These are phyloP conservation scores for Mionectes macconnelli DNA, from an alignment of 2,113 vertebrate genomes.

Conservation along the genomic window DNA sequence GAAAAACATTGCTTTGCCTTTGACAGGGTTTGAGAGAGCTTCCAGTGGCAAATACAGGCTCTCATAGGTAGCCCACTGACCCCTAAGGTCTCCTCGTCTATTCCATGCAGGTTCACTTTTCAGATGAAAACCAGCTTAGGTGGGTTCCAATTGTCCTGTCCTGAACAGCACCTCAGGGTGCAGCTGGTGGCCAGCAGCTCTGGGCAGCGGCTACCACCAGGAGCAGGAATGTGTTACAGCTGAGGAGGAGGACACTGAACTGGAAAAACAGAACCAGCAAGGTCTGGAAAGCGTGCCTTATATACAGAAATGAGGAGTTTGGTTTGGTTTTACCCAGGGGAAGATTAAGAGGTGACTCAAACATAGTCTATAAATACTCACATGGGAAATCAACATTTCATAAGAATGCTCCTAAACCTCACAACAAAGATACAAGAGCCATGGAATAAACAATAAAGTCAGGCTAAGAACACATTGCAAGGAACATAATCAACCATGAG, in stretches of 20 bases:
- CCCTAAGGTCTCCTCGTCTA: neutral
- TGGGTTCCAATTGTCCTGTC: neutral
- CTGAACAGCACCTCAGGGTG: fast-evolving
- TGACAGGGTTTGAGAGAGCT: neutral
- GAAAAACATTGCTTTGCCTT: neutral
- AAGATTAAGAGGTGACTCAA: constrained; percentile 37
- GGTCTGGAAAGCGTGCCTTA: neutral
- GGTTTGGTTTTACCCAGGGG: neutral
- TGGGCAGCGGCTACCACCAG: neutral
- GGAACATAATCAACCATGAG: neutral
- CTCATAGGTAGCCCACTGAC: neutral
- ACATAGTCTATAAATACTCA: neutral
- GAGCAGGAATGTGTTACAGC: neutral
- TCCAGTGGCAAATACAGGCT: neutral
- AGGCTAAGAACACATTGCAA: neutral
- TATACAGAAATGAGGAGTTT: neutral
- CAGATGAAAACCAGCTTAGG: neutral
- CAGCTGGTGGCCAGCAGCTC: neutral
- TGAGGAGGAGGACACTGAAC: neutral
- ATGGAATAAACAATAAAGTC: neutral
- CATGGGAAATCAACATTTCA: constrained; percentile 21
- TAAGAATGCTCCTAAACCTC: neutral
- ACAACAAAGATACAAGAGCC: neutral
- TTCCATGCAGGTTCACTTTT: neutral
- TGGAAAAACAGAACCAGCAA: neutral